Base-by-base conservation (phyloP, 2,113 vertebrate genomes). In the Mirounga angustirostris region DNA sequence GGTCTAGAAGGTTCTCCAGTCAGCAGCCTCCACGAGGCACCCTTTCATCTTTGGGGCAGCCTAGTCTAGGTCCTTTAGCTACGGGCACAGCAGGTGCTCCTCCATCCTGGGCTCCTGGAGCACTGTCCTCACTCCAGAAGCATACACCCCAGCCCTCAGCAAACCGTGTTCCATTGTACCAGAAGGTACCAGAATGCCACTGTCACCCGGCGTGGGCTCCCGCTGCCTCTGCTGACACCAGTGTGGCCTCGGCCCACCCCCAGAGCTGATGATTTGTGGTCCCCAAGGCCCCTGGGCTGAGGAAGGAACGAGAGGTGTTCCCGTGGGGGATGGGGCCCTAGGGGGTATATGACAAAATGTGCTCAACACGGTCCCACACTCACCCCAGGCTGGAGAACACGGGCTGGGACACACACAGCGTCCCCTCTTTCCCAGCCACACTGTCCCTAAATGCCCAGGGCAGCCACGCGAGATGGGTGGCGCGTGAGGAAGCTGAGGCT, bases 141-240 rank as follows among this genome's bases (percentile, higher is more conserved):
- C 21, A 7, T 4, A 19, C 2, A 0, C 26, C 40, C n/a, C 5
- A 0, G 59, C 54, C 69, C 61, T 50, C 46, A 69, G 58, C 80
- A 85, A 50, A 36, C n/a, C n/a, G 24, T 0, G 9, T 28, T 33
- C 78, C 26, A 16, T 0, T 7, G 26, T 18, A 54, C 46, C 76
- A 21, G 16, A 33, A 54, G 7, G 76, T 36, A 67, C 19, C 46
- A n/a, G 8, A 80, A 80, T 0, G 28, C 24, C 50, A 74, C 7
- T 0, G 0, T 7, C 36, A n/a, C 15, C 16, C 40, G 0, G 4
- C 30, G 18, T 28, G 43, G 79, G 13, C 22, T 30, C 24, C 63
- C 22, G 1, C 24, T 10, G 0, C 15, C 33, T n/a, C 69, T 79
- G 40, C 22, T 5, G 19, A 30, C 13, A 33, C 22, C 4, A 0